Percentiles rank a stretch among this genome's conserved stretches.
Conservation (phyloP, 2,113 vertebrate species). For the Theristicus caerulescens region DNA sequence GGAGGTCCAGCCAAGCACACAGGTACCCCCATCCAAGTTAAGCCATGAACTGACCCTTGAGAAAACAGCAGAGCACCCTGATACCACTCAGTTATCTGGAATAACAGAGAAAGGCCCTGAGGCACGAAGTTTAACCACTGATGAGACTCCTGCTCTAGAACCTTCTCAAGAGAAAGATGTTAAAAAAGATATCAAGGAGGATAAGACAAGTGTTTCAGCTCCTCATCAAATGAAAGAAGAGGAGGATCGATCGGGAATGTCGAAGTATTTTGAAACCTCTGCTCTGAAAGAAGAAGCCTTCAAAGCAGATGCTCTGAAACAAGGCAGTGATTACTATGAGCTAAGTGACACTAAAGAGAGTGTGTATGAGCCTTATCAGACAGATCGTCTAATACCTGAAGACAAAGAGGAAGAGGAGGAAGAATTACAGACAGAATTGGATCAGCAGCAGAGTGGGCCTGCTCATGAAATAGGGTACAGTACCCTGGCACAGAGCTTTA, state of each 20-base stretch:
- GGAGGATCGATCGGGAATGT: constrained; percentile 94
- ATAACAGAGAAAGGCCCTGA: constrained; percentile 1
- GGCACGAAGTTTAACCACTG: not conserved
- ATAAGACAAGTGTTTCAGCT: not conserved
- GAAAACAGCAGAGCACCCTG: constrained; percentile 11
- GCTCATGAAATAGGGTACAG: constrained; percentile 85
- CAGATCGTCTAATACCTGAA: constrained; percentile 46
- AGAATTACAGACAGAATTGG: constrained; percentile 33
- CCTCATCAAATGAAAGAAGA: constrained; percentile 60
- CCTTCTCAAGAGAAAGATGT: constrained; percentile 50
- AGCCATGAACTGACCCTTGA: constrained; percentile 28
- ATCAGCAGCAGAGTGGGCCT: constrained; percentile 48
- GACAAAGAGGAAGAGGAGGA: constrained; percentile 64
- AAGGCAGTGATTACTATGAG: constrained; percentile 93
- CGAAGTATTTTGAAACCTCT: constrained; percentile 98
- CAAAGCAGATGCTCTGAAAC: constrained; percentile 66
- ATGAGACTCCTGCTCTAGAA: constrained; percentile 42
- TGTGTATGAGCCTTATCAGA: constrained; percentile 56
- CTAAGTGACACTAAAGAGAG: constrained; percentile 86
- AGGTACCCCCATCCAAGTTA: not conserved
- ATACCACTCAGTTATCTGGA: not conserved
- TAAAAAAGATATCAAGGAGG: constrained; percentile 36
- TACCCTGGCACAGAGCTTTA: constrained; percentile 77
- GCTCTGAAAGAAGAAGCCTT: constrained; percentile 82
- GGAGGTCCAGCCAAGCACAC: constrained; percentile 18